Percentiles rank a stretch among this genome's conserved stretches.
These are phyloP conservation scores for Auanema sp. DNA, from an alignment of 2,888 invertebrate species.

Conservation along the genomic window DNA sequence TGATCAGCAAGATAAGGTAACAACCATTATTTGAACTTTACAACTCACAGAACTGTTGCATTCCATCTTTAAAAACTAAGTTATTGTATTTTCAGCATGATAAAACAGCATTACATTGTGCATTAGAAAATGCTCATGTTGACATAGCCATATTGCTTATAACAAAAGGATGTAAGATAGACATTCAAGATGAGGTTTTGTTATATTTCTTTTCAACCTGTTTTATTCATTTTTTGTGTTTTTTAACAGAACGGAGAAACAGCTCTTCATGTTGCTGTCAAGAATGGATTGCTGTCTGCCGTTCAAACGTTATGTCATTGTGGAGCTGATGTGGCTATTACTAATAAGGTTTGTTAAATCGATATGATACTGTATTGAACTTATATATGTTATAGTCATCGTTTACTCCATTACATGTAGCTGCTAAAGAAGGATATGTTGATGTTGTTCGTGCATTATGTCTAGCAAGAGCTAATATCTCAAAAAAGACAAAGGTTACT, in stretches of 20 bases:
- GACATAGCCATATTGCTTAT: slow-evolving; percentile 72
- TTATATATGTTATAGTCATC: slow-evolving; percentile 57
- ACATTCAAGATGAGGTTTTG: slow-evolving; percentile 64
- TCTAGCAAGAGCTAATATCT: slow-evolving; percentile 73
- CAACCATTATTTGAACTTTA: no score
- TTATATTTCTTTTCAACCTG: neutral
- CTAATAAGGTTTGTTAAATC: slow-evolving; percentile 68
- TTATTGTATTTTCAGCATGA: slow-evolving; percentile 64
- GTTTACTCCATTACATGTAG: slow-evolving; percentile 73
- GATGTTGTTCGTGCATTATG: slow-evolving; percentile 76
- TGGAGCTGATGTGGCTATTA: slow-evolving; percentile 72
- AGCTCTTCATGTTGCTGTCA: slow-evolving; percentile 72
- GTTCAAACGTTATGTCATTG: slow-evolving; percentile 72
- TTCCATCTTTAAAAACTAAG: slow-evolving; percentile 11
- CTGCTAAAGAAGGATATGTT: slow-evolving; percentile 75
- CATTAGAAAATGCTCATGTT: slow-evolving; percentile 67
- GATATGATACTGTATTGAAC: slow-evolving; percentile 2
- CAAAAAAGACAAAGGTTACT: slow-evolving; percentile 30
- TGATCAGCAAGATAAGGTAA: slow-evolving; percentile 68
- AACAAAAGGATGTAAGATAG: slow-evolving; percentile 72
- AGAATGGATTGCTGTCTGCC: slow-evolving; percentile 70
- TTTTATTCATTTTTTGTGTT: no score
- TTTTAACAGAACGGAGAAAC: slow-evolving; percentile 69
- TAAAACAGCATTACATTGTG: slow-evolving; percentile 72
- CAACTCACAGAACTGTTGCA: neutral